Percentiles rank a stretch among this genome's conserved stretches.
Evolutionary conservation across 1,140 invertebrate species (phyloP).

Genomic region (Meloidogyne chitwoodi): DNA sequence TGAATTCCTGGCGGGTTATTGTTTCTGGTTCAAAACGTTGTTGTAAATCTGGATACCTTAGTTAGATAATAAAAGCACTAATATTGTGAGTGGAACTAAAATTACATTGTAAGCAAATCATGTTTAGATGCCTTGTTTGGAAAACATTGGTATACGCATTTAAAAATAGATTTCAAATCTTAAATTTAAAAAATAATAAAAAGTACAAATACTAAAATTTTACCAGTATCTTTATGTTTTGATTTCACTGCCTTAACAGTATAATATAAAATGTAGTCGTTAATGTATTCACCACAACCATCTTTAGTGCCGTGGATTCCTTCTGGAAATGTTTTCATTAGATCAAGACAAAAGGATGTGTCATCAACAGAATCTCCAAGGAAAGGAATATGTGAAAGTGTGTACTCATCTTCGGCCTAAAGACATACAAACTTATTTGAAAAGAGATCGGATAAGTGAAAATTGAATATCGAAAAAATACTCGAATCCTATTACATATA

Average conservation of each 20-base stretch:
- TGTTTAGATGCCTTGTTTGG: conserved; percentile 39
- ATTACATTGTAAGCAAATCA: conserved; percentile 21
- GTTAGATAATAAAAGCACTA: background rate
- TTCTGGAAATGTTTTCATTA: conserved; percentile 43
- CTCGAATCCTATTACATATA: too few species aligned
- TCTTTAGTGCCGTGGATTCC: conserved; percentile 46
- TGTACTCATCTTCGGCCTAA: conserved; percentile 45
- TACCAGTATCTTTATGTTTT: background rate
- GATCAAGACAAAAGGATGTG: conserved; percentile 31
- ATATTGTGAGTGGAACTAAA: background rate
- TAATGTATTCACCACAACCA: conserved; percentile 44
- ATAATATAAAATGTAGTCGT: conserved; percentile 45
- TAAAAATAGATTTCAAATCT: conserved; percentile 30
- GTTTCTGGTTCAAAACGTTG: conserved; percentile 40
- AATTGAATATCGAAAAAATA: too few species aligned
- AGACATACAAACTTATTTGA: conserved; percentile 1
- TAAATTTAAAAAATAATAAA: conserved; percentile 6
- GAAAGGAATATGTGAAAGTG: conserved; percentile 47
- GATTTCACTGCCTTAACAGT: conserved; percentile 22
- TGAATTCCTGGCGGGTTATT: conserved; percentile 29
- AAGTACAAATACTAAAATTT: background rate
- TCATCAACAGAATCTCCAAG: conserved; percentile 42
- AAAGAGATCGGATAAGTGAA: background rate
- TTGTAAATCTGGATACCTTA: conserved; percentile 40
- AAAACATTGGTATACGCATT: conserved; percentile 31